phyloP scores from a whole-genome alignment of 2,888 invertebrate species.

The Pyrrhosoma nymphula region DNA sequence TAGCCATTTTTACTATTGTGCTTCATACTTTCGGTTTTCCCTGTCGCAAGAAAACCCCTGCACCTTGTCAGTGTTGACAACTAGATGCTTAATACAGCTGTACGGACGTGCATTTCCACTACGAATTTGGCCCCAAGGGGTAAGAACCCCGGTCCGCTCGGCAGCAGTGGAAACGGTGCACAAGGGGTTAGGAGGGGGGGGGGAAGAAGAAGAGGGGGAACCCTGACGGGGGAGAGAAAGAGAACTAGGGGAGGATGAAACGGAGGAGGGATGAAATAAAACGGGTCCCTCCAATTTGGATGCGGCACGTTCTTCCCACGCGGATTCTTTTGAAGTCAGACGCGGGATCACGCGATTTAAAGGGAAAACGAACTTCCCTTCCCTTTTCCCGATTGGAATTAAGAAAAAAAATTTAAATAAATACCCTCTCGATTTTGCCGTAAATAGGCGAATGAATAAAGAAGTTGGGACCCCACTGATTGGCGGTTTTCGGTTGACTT shows the following conservation, averaged over 20 bases:
- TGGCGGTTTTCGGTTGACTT: no score
- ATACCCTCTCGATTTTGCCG: background rate
- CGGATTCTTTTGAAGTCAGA: background rate
- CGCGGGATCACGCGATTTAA: slow-evolving; percentile 1
- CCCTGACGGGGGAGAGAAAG: background rate
- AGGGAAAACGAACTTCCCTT: background rate
- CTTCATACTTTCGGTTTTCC: no score
- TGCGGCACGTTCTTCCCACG: background rate
- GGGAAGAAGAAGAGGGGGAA: no score
- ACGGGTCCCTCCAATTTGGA: background rate
- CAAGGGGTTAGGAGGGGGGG: no score
- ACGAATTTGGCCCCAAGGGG: no score
- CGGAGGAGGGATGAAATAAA: background rate
- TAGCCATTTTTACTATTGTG: no score
- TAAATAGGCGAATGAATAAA: background rate
- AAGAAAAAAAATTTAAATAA: background rate
- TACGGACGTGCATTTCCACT: no score
- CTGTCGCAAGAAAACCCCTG: no score
- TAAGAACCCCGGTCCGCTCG: no score
- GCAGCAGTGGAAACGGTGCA: no score
- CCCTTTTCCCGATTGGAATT: background rate
- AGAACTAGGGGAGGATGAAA: background rate
- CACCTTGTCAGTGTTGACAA: no score
- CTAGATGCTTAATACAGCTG: no score
- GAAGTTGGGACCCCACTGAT: background rate